A percentile compares a stretch with the other conserved stretches of the same genome.
phyloP scores from a whole-genome alignment of 2,888 invertebrate genomes.

The Meliscaeva auricollis region DNA sequence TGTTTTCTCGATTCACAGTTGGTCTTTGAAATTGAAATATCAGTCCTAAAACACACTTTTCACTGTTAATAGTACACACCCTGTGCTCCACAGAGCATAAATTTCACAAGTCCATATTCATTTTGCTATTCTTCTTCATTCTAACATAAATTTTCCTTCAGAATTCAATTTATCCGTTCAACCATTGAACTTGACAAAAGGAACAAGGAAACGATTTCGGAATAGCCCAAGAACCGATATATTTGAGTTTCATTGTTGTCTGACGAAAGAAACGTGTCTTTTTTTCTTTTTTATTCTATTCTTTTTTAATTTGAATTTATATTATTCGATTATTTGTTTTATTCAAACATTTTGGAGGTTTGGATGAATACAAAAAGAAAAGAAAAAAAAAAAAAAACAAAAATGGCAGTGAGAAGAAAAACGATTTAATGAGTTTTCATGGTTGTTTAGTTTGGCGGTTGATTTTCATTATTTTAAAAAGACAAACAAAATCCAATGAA shows the following conservation, averaged over 20 bases:
- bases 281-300: neutral
- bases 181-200: slow-evolving; percentile 70
- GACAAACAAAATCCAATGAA: neutral
- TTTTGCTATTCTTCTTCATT: slow-evolving; percentile 11
- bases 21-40: no score
- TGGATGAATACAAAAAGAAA: neutral
- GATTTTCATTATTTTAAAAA: slow-evolving; percentile 53
- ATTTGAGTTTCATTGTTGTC: slow-evolving; percentile 28
- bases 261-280: neutral
- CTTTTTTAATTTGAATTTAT: slow-evolving; percentile 11
- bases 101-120: neutral
- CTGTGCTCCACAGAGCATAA: neutral
- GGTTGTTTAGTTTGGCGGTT: slow-evolving; percentile 57
- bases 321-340: slow-evolving; percentile 4
- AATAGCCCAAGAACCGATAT: slow-evolving; percentile 43
- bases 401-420: slow-evolving; percentile 7
- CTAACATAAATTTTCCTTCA: slow-evolving; percentile 56
- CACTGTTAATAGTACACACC: neutral
- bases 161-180: slow-evolving; percentile 71
- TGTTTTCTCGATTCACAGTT: no score
- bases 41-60: no score
- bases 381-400: neutral
- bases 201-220: slow-evolving; percentile 61
- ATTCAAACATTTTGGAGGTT: slow-evolving; percentile 1
- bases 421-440: slow-evolving; percentile 67